A percentile compares a stretch with the other conserved stretches of the same genome.
phyloP scores from a whole-genome alignment of 1,140 invertebrate genomes.

The Brachionus koreanus region DNA sequence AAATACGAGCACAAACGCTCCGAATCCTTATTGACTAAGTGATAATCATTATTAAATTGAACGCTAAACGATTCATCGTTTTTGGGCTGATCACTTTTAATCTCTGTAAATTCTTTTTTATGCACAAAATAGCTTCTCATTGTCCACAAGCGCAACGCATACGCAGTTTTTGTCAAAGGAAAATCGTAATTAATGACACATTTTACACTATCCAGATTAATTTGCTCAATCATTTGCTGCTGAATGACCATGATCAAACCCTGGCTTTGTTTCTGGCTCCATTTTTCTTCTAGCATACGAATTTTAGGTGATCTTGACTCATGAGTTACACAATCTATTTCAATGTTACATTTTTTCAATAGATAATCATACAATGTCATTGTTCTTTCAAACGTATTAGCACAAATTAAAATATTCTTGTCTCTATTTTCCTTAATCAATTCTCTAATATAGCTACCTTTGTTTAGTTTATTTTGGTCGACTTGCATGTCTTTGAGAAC shows the following conservation, averaged over 20 bases:
- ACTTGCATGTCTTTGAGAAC: neutral
- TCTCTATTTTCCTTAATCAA: neutral
- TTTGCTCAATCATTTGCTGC: neutral
- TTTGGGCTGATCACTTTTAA: neutral
- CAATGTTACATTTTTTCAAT: neutral
- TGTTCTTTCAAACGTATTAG: constrained; percentile 3
- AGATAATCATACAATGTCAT: neutral
- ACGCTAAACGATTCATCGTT: neutral
- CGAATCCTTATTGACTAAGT: neutral
- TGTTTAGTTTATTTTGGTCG: neutral
- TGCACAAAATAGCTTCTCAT: constrained; percentile 26
- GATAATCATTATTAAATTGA: neutral
- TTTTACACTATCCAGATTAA: neutral
- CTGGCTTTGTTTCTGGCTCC: neutral
- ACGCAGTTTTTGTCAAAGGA: neutral
- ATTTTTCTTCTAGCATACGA: neutral
- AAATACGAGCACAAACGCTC: constrained; percentile 13
- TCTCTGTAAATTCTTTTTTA: neutral
- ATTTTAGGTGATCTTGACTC: neutral
- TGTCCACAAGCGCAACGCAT: neutral
- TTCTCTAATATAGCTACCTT: neutral
- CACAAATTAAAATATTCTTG: neutral
- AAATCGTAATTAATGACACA: constrained; percentile 38
- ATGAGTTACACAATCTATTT: neutral
- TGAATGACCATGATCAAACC: neutral